These are phyloP conservation scores for Phortica magna DNA, from an alignment of 2,888 invertebrate species.

Conservation along the genomic window DNA sequence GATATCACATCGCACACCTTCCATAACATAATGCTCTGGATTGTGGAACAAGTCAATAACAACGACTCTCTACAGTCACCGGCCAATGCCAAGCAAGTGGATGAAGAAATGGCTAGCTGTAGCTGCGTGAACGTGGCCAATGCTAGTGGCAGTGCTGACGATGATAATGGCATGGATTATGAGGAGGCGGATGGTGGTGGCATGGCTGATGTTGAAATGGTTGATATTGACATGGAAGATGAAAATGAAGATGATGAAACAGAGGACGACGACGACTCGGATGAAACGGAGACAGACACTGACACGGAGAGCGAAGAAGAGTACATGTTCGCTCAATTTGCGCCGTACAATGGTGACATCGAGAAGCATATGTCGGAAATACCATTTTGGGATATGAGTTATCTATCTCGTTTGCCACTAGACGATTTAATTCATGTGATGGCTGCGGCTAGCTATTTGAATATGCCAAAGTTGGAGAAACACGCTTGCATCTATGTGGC, in stretches of 20 bases:
- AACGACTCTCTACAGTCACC: not conserved
- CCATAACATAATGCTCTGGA: not conserved
- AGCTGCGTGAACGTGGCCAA: not conserved
- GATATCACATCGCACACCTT: not conserved
- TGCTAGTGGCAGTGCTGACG: not conserved
- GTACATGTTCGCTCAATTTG: not conserved
- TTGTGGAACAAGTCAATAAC: not conserved
- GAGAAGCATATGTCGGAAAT: not conserved
- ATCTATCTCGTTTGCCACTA: not conserved
- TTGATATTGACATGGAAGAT: too few species aligned
- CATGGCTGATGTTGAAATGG: too few species aligned
- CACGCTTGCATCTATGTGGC: conserved; percentile 1
- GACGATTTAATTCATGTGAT: not conserved
- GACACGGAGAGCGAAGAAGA: too few species aligned
- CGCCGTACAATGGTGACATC: not conserved
- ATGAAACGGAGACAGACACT: too few species aligned
- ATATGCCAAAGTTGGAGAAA: not conserved
- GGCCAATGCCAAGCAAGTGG: too few species aligned
- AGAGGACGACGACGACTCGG: too few species aligned
- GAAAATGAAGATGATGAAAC: too few species aligned
- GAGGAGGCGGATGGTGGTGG: too few species aligned
- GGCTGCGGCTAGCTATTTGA: not conserved
- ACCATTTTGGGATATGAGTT: not conserved
- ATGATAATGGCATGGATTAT: not conserved
- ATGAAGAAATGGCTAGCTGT: not conserved